Conservation (phyloP, 2,113 vertebrate species). For the Emydura subglobosa region DNA sequence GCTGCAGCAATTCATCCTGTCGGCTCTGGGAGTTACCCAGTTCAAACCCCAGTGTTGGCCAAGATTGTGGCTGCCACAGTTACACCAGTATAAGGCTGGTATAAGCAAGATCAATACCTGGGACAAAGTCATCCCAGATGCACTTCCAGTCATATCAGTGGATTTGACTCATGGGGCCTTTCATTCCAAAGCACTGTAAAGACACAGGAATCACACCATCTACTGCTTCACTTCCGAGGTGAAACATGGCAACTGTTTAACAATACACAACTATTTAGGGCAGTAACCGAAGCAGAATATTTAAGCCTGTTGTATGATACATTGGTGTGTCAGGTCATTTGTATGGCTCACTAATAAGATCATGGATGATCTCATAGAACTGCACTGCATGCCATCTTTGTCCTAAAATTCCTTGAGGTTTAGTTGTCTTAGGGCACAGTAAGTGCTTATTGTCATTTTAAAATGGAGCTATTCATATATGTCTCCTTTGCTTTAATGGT, state of each 20-base stretch:
- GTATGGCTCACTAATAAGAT: neutral
- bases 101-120: too few relatives aligned
- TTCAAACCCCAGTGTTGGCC: too few relatives aligned
- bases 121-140: neutral
- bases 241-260: neutral
- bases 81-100: too few relatives aligned
- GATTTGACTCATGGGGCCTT: neutral
- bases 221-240: neutral
- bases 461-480: neutral
- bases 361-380: neutral
- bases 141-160: neutral
- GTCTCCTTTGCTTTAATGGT: neutral
- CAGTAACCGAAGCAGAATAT: neutral
- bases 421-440: neutral
- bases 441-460: neutral
- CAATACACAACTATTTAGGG: neutral
- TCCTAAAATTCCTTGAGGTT: neutral
- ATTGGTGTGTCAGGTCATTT: neutral
- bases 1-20: too few relatives aligned
- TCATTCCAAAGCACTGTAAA: neutral
- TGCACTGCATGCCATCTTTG: neutral
- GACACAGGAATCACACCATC: too few relatives aligned
- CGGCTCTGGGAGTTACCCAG: too few relatives aligned
- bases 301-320: neutral
- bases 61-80: too few relatives aligned